Conservation (phyloP, 2,888 invertebrate species). For the Apamea sordens region DNA sequence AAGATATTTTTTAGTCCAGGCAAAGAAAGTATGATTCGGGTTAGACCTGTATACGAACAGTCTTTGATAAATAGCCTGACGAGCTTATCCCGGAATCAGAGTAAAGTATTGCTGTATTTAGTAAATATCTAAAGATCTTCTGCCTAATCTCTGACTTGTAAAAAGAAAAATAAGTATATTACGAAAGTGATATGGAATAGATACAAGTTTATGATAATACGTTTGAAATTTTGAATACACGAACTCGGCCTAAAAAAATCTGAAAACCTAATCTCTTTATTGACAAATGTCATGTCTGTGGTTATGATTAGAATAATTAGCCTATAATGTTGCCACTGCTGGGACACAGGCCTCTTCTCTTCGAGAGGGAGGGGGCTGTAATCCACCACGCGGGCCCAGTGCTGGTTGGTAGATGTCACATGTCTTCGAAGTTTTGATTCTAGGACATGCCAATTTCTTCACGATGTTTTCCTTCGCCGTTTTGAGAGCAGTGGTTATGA, state of each 20-base stretch:
- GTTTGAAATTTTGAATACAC: background rate
- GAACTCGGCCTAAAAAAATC: background rate
- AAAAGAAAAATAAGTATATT: background rate
- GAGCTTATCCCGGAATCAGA: conserved; percentile 1
- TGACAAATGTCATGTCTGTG: background rate
- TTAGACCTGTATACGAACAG: background rate
- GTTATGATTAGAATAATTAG: background rate
- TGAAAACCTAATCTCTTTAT: background rate
- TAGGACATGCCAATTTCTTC: background rate
- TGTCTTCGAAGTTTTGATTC: background rate
- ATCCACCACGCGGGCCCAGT: too few species aligned
- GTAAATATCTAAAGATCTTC: background rate
- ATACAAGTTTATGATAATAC: background rate
- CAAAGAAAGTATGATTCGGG: background rate
- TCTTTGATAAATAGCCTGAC: background rate
- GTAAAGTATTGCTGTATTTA: conserved; percentile 4
- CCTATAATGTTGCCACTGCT: background rate
- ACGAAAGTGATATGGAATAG: background rate
- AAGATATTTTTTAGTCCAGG: background rate
- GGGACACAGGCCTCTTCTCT: too few species aligned
- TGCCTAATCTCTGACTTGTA: background rate
- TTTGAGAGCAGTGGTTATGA: background rate
- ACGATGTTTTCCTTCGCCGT: background rate
- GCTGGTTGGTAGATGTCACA: background rate
- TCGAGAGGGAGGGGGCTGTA: too few species aligned